Evolutionary conservation across 2,888 invertebrate genomes (phyloP).

Genomic region (Acronicta alni): DNA sequence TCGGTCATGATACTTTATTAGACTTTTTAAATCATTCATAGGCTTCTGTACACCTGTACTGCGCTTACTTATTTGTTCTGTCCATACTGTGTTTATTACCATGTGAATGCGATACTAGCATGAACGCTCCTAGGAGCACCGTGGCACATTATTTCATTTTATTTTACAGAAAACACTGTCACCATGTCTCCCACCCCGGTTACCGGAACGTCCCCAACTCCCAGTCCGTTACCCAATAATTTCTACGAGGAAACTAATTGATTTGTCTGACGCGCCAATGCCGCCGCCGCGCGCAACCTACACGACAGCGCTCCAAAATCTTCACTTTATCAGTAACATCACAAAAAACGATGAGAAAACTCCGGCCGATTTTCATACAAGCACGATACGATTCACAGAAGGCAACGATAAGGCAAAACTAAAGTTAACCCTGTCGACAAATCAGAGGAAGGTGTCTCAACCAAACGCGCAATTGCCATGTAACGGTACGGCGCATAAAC

Average conservation of each 20-base stretch:
- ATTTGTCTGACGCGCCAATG: conserved; percentile 81
- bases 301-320: conserved; percentile 66
- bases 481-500: conserved; percentile 65
- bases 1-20: conserved; percentile 36
- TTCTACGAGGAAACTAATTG: conserved; percentile 82
- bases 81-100: conserved; percentile 61
- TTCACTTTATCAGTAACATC: conserved; percentile 82
- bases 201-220: conserved; percentile 84
- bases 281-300: conserved; percentile 78
- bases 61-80: conserved; percentile 58
- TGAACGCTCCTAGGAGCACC: conserved; percentile 79
- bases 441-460: conserved; percentile 72
- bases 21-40: conserved; percentile 39
- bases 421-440: conserved; percentile 79
- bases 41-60: conserved; percentile 49
- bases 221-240: conserved; percentile 83
- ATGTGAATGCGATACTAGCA: conserved; percentile 71
- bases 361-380: conserved; percentile 78
- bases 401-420: conserved; percentile 80
- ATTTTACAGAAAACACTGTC: conserved; percentile 87
- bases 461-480: conserved; percentile 54
- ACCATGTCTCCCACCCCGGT: conserved; percentile 82
- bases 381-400: conserved; percentile 84
- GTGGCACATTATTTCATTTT: conserved; percentile 85
- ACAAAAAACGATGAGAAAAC: conserved; percentile 75